A percentile compares a stretch with the other conserved stretches of the same genome.
These are phyloP conservation scores for Sparus aurata DNA, from an alignment of 2,797 vertebrate genomes.

Conservation along the genomic window DNA sequence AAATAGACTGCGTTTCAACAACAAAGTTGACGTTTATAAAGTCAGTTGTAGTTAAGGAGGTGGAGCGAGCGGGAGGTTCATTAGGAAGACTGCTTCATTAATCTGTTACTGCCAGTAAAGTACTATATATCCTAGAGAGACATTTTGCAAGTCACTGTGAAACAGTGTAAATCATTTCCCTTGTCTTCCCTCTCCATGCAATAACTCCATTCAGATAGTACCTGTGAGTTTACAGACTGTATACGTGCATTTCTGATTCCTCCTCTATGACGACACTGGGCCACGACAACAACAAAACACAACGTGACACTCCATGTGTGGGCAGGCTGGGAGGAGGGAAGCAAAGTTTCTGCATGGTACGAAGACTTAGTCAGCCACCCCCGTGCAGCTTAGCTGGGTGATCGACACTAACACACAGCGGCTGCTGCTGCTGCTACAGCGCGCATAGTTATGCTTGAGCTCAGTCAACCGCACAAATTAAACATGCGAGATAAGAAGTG, in stretches of 20 bases:
- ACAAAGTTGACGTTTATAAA: conserved; percentile 13
- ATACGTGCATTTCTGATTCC: conserved; percentile 3
- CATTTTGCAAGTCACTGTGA: no score
- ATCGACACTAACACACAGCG: conserved; percentile 66
- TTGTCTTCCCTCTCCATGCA: background rate
- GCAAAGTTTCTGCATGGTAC: conserved; percentile 66
- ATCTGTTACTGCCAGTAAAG: background rate
- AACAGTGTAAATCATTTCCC: background rate
- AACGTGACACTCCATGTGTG: conserved; percentile 59
- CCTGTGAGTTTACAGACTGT: background rate
- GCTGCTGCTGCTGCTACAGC: conserved; percentile 40
- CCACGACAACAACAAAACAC: conserved; percentile 57
- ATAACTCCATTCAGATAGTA: conserved; percentile 10
- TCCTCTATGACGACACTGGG: conserved; percentile 30
- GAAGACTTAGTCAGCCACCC: conserved; percentile 76
- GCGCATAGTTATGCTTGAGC: conserved; percentile 29
- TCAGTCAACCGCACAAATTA: conserved; percentile 52
- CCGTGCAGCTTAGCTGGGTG: conserved; percentile 62
- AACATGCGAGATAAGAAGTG: conserved; percentile 47
- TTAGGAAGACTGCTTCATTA: background rate
- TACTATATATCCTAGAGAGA: no score
- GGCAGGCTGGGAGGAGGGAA: conserved; percentile 56
- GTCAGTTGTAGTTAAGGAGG: background rate
- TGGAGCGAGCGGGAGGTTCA: background rate
- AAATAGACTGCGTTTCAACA: conserved; percentile 18